Evolutionary conservation across 2,888 invertebrate species (phyloP).

Genomic region (Plagiodera versicolora): DNA sequence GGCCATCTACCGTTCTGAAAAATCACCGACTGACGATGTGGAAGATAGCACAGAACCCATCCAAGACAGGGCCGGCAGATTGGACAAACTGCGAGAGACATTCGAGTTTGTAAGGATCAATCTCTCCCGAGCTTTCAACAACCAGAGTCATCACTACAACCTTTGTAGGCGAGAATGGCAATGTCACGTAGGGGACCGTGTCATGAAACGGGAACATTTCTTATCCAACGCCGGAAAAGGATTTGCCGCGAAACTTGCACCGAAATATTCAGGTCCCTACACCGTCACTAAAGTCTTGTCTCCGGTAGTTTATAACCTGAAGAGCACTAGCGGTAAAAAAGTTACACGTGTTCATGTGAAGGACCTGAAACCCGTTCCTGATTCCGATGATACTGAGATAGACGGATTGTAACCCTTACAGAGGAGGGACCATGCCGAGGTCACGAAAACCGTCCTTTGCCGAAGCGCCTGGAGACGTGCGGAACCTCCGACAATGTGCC

Average conservation of each 20-base stretch:
- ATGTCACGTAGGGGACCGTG: not conserved
- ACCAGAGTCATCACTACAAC: not conserved
- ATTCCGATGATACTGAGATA: not conserved
- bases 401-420: not conserved
- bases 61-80: not conserved
- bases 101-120: not conserved
- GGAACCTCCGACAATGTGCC: too few relatives aligned
- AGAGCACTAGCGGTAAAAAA: not conserved
- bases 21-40: not conserved
- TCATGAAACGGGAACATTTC: not conserved
- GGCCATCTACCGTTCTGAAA: not conserved
- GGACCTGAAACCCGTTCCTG: not conserved
- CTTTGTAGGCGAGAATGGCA: not conserved
- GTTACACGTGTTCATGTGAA: not conserved
- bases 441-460: not conserved
- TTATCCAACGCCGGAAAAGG: not conserved
- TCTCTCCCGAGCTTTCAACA: not conserved
- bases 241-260: conserved; percentile 4
- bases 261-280: conserved; percentile 7
- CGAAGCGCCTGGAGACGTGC: too few relatives aligned
- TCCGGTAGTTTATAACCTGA: conserved; percentile 6
- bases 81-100: not conserved
- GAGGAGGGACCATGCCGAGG: not conserved
- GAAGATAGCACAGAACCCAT: not conserved
- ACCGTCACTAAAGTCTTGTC: not conserved